These are phyloP conservation scores for Mesorhabditis sp. DNA, from an alignment of 2,888 invertebrate species.

Conservation along the genomic window DNA sequence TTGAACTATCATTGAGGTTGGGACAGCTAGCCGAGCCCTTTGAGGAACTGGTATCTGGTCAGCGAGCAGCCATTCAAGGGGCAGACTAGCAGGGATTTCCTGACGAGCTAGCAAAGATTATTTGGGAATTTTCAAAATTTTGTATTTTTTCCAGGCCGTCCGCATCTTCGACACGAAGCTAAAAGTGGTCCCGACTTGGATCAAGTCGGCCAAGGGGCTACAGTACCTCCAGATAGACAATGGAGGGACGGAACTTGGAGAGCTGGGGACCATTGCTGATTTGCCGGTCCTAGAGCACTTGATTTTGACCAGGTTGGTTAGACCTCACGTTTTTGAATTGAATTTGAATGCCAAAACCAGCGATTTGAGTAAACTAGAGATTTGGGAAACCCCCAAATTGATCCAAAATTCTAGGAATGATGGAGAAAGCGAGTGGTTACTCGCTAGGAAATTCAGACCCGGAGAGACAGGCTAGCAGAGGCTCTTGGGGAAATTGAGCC, in stretches of 20 bases:
- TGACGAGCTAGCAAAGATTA: no score
- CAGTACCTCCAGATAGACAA: slow-evolving; percentile 4
- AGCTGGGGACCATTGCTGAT: not conserved
- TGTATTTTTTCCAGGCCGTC: not conserved
- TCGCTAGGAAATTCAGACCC: no score
- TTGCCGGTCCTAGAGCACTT: not conserved
- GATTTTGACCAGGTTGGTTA: not conserved
- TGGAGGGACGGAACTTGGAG: not conserved
- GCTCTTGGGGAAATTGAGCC: no score
- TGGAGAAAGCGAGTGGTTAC: no score
- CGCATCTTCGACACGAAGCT: not conserved
- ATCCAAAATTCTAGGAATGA: no score
- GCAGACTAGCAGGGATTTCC: no score
- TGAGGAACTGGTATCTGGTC: no score
- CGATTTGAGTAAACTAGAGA: not conserved
- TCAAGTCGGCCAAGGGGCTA: not conserved
- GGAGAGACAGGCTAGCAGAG: no score
- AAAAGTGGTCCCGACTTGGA: not conserved
- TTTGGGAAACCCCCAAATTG: not conserved
- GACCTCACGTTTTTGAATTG: not conserved
- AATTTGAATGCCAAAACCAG: not conserved
- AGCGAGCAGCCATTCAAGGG: no score
- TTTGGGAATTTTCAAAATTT: no score
- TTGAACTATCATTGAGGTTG: no score
- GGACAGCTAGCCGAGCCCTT: no score